Conservation (phyloP, 2,797 vertebrate species). For the Cryptoblepharus egeriae region DNA sequence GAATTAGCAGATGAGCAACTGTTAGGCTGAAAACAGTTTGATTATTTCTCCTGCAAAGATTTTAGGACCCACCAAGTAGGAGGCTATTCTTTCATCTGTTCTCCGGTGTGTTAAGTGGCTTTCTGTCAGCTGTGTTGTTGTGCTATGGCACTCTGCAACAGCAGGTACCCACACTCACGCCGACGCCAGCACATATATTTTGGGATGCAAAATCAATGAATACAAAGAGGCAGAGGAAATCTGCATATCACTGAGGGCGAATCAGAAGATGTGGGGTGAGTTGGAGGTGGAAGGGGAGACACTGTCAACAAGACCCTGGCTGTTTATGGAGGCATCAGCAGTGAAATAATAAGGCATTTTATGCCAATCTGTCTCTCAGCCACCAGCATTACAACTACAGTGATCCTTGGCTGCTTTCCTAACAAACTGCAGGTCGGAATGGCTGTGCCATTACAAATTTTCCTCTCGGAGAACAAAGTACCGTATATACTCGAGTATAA, state of each 20-base stretch:
- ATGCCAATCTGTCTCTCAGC: conserved; percentile 20
- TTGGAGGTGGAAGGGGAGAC: conserved; percentile 1
- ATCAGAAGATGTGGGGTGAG: not conserved
- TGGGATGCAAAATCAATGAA: not conserved
- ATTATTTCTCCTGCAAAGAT: conserved; percentile 17
- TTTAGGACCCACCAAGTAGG: not conserved
- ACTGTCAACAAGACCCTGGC: conserved; percentile 24
- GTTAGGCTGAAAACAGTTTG: conserved; percentile 15
- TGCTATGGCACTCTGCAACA: conserved; percentile 31
- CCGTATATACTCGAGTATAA: no score
- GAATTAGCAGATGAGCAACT: conserved; percentile 53
- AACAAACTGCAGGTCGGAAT: conserved; percentile 70
- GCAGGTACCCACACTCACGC: not conserved
- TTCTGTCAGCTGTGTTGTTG: conserved; percentile 32
- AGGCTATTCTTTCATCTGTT: conserved; percentile 19
- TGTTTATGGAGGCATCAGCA: conserved; percentile 42
- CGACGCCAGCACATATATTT: rapidly evolving
- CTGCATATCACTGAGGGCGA: not conserved
- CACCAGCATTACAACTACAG: conserved; percentile 46
- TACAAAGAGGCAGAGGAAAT: conserved; percentile 1
- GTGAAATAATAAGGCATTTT: conserved; percentile 51
- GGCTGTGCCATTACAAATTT: conserved; percentile 67
- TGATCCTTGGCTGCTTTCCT: conserved; percentile 57
- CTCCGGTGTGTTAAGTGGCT: not conserved
- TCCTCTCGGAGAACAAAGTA: conserved; percentile 72